Evolutionary conservation across 2,888 invertebrate species (phyloP).

Genomic region (Caenorhabditis sp.): DNA sequence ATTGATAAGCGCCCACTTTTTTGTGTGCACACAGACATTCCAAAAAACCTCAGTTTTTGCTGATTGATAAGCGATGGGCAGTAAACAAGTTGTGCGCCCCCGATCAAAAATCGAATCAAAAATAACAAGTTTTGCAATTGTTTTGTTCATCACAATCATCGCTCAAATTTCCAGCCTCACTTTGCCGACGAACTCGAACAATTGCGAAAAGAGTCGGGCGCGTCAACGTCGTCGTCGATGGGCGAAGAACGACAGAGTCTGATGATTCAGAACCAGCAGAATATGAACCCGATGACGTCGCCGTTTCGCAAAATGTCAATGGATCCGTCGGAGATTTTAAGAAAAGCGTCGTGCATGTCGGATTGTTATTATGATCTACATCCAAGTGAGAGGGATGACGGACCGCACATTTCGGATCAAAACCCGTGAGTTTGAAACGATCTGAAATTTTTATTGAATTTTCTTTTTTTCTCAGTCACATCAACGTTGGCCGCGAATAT

Average conservation of each 20-base stretch:
- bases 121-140: not conserved
- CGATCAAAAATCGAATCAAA: not conserved
- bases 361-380: slow-evolving; percentile 47
- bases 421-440: slow-evolving; percentile 37
- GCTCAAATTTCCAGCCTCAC: slow-evolving; percentile 17
- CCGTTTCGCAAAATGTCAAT: slow-evolving; percentile 28
- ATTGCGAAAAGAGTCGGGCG: slow-evolving; percentile 64
- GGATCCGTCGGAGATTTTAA: slow-evolving; percentile 13
- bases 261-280: not conserved
- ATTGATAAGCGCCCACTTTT: not conserved
- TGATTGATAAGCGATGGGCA: not conserved
- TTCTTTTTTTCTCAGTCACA: slow-evolving; percentile 39
- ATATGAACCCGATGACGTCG: slow-evolving; percentile 1
- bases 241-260: slow-evolving; percentile 13
- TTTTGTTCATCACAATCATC: not conserved
- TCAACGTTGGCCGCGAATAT: slow-evolving; percentile 51
- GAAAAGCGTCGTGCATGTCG: slow-evolving; percentile 42
- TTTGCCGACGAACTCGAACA: slow-evolving; percentile 61
- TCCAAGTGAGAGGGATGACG: slow-evolving; percentile 7
- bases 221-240: slow-evolving; percentile 51
- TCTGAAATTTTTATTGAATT: not conserved
- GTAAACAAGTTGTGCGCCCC: not conserved
- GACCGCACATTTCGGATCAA: slow-evolving; percentile 36
- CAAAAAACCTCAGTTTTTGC: not conserved
- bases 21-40: not conserved